These are phyloP conservation scores for Hypocryptadius cinnamomeus DNA, from an alignment of 2,113 vertebrate species.

Conservation along the genomic window DNA sequence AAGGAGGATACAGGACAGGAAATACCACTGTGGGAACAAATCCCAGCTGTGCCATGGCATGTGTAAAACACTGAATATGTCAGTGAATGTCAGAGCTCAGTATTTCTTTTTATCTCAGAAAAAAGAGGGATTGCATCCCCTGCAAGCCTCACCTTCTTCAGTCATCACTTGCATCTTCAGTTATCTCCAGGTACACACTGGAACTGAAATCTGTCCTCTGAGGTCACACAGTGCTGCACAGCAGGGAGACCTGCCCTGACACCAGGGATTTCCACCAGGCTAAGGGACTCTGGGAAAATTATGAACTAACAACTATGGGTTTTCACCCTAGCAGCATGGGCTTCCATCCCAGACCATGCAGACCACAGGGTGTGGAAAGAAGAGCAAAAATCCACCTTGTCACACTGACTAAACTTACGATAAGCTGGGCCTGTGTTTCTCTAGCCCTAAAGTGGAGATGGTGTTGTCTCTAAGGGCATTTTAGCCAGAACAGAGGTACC, in stretches of 20 bases:
- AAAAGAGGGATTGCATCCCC: not conserved
- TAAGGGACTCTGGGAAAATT: not conserved
- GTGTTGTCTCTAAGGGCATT: not conserved
- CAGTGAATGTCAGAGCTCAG: not conserved
- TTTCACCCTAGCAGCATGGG: not conserved
- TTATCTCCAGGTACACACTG: not conserved
- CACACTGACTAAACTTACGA: not conserved
- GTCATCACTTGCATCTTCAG: not conserved
- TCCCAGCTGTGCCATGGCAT: not conserved
- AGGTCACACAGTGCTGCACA: not conserved
- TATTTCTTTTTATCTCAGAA: not conserved
- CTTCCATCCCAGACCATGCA: not conserved
- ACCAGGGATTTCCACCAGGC: not conserved
- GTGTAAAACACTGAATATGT: not conserved
- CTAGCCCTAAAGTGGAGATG: not conserved
- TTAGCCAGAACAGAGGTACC: not conserved
- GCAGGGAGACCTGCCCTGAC: not conserved
- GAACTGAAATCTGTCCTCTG: not conserved
- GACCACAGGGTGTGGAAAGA: not conserved
- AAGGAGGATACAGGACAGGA: not conserved
- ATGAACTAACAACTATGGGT: not conserved
- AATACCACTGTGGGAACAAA: not conserved
- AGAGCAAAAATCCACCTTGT: not conserved
- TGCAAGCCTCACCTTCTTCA: not conserved
- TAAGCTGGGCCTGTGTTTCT: not conserved